Evolutionary conservation across 1,140 invertebrate genomes (phyloP), one percentile per base, ranked within the genome.

Genomic region (Zaprionus capensis): DNA sequence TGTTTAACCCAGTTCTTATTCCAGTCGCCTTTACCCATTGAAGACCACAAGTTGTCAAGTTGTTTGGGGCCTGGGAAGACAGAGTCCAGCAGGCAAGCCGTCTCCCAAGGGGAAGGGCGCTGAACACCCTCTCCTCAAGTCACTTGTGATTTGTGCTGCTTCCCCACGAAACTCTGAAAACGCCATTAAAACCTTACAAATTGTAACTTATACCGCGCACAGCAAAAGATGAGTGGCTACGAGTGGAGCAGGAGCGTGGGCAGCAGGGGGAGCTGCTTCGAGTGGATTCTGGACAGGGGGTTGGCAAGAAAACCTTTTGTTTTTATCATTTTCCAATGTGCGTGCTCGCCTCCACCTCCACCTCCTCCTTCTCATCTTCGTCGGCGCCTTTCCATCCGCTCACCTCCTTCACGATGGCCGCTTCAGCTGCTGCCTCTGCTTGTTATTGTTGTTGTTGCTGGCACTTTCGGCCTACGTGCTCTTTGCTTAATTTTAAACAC

Each of bases 401-500:
- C 82, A 85, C 82, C 82, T 83, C 76, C 82, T 86, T 86, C 82
- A 69, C 76, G 76, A 86, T 80, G 64, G 80, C 76, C 61, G 56
- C 68, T 59, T 53, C 59, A 15, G 28, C 36, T 55, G 41, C 55
- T 53, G 56, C 56, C 44, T 57, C 22, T 53, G 44, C 14, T 63
- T 38, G 69, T 64, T 57, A 64, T 46, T 64, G 49, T 46, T 77
- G 78, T 26, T 62, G 73, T 55, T 82, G 80, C 57, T 74, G 84
- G 78, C 75, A 88, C 84, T 84, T 81, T 81, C 64, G 75, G 84
- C 81, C 84, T 88, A 88, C 84, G 84, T 88, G 84, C 84, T 88
- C 85, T 88, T 88, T 88, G 84, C 84, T 88, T 88, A 88, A 88
- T 88, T 88, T 88, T 88, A 88, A 88, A 88, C 84, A 88, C 85